Conservation (phyloP, 2,797 vertebrate species). For the Triplophysa bombifrons region DNA sequence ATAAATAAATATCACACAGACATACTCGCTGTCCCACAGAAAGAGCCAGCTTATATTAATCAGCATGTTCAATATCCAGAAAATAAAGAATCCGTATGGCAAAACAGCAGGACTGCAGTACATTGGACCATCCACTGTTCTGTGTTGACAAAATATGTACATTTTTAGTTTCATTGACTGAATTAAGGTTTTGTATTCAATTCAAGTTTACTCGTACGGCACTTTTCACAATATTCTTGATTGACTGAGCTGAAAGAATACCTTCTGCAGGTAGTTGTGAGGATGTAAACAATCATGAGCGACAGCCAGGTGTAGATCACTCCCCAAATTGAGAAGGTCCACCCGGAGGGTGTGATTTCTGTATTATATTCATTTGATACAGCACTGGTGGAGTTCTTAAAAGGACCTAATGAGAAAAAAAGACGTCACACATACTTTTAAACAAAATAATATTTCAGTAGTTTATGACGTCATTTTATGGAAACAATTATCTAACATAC, state of each 20-base stretch:
- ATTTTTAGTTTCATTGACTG: slow-evolving; percentile 34
- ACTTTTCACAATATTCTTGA: neutral
- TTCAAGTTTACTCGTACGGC: no score
- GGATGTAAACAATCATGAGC: slow-evolving; percentile 53
- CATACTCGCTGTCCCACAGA: slow-evolving; percentile 67
- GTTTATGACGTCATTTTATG: no score
- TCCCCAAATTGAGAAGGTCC: slow-evolving; percentile 65
- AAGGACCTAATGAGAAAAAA: slow-evolving; percentile 51
- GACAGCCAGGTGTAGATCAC: slow-evolving; percentile 63
- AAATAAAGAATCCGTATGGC: slow-evolving; percentile 64
- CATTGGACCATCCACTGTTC: slow-evolving; percentile 68
- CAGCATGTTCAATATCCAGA: slow-evolving; percentile 67
- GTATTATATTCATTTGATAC: slow-evolving; percentile 55
- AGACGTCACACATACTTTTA: neutral
- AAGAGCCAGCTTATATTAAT: slow-evolving; percentile 44
- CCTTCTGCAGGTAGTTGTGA: slow-evolving; percentile 60
- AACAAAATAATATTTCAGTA: no score
- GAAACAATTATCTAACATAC: slow-evolving; percentile 33
- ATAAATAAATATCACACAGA: neutral
- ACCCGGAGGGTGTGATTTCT: slow-evolving; percentile 62
- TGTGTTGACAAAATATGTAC: slow-evolving; percentile 23
- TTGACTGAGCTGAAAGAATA: slow-evolving; percentile 16
- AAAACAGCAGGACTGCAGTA: slow-evolving; percentile 70
- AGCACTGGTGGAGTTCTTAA: slow-evolving; percentile 40
- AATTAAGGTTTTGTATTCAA: neutral